Percentiles rank a stretch among this genome's conserved stretches.
phyloP scores from a whole-genome alignment of 1,140 invertebrate species.

The Eriocheir sinensis region DNA sequence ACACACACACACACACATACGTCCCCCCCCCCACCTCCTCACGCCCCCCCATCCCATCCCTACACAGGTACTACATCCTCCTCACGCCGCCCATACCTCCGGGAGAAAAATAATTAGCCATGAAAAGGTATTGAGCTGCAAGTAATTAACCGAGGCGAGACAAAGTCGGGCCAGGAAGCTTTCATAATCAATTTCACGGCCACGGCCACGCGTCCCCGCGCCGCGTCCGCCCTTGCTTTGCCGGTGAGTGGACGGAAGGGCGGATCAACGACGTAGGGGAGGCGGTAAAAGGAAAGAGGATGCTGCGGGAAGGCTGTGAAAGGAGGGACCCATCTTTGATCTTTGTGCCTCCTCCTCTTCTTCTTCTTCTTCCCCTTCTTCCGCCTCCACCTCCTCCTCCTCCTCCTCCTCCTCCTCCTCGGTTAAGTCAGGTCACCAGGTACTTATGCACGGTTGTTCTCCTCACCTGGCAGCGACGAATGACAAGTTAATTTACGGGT shows the following conservation, averaged over 20 bases:
- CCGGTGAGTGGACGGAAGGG: not conserved
- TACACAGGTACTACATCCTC: not conserved
- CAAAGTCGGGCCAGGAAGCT: constrained; percentile 40
- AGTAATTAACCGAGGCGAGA: constrained; percentile 42
- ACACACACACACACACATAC: constrained; percentile 5
- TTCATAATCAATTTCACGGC: constrained; percentile 54
- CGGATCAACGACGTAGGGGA: not conserved
- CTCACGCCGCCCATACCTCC: not conserved
- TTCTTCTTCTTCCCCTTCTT: not conserved
- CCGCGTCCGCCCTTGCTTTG: not conserved
- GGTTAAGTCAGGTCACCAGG: too few species aligned
- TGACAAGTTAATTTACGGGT: too few species aligned
- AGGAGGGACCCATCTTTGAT: constrained; percentile 9
- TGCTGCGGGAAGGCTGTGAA: not conserved
- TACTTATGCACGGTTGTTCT: too few species aligned
- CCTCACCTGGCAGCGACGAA: too few species aligned
- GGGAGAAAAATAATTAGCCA: constrained; percentile 55
- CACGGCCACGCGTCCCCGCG: constrained; percentile 24
- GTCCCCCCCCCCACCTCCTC: not conserved
- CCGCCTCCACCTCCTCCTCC: not conserved
- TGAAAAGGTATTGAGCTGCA: constrained; percentile 53
- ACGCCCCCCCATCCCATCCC: not conserved
- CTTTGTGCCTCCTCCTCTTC: not conserved
- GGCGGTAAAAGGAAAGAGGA: not conserved
- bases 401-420: not conserved